Evolutionary conservation across 2,888 invertebrate genomes (phyloP).

Genomic region (Portevinia maculata): DNA sequence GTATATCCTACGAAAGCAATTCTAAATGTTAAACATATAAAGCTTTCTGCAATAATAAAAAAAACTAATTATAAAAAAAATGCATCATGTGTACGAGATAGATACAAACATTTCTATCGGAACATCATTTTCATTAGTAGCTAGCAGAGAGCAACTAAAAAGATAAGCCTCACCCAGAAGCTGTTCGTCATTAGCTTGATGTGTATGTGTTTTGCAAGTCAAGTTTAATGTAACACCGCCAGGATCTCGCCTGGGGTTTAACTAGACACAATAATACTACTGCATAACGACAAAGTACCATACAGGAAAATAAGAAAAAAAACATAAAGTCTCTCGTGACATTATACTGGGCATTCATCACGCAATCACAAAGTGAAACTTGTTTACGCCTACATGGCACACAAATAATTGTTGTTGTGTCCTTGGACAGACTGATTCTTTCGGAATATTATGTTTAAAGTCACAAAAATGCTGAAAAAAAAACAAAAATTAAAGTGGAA

Average conservation of each 20-base stretch:
- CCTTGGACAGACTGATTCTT: constrained; percentile 38
- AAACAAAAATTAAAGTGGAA: constrained; percentile 12
- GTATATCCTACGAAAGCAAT: constrained; percentile 1
- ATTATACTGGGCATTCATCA: constrained; percentile 60
- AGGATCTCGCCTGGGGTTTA: background rate
- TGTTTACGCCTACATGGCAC: constrained; percentile 39
- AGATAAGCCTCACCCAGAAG: constrained; percentile 1
- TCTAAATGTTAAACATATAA: too few relatives aligned
- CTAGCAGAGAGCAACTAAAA: background rate
- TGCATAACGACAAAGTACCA: constrained; percentile 2
- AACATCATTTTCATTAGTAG: constrained; percentile 30
- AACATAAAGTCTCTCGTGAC: background rate
- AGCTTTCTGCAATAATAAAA: too few relatives aligned
- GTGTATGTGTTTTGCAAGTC: constrained; percentile 4
- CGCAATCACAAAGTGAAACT: constrained; percentile 53
- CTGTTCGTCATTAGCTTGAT: constrained; percentile 42
- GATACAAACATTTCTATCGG: background rate
- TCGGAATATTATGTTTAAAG: constrained; percentile 13
- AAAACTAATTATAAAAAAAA: too few relatives aligned
- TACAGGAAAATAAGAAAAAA: background rate
- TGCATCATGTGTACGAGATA: too few relatives aligned
- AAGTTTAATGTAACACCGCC: background rate
- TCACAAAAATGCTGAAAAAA: constrained; percentile 16
- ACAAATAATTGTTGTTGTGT: constrained; percentile 50
- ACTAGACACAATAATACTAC: background rate